Conservation (phyloP, 35 echinoderm and acorn worm genomes). For the Ophiothrix spiculata region DNA sequence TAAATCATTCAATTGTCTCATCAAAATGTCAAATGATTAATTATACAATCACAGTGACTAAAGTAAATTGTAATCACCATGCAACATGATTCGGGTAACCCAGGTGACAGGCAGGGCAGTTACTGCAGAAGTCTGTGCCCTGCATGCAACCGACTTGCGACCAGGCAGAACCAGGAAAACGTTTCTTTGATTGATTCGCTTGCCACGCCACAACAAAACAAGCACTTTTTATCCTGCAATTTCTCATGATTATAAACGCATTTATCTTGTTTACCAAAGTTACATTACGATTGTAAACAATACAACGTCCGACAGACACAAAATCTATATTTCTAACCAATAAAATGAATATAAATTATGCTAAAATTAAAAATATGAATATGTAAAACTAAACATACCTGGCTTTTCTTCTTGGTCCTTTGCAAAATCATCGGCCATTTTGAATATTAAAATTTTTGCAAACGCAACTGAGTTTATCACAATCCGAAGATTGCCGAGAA, state of each 20-base stretch:
- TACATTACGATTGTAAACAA: not conserved
- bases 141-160: not conserved
- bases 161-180: not conserved
- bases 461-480: constrained; percentile 7
- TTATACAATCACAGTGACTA: too few relatives aligned
- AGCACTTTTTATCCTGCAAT: not conserved
- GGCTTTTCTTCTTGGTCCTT: constrained; percentile 1
- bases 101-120: too few relatives aligned
- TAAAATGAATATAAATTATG: constrained; percentile 17
- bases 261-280: not conserved
- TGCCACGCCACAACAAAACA: not conserved
- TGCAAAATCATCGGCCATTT: not conserved
- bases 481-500: constrained; percentile 2
- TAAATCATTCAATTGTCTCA: too few relatives aligned
- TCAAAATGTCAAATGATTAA: too few relatives aligned
- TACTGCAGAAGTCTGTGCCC: too few relatives aligned
- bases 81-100: too few relatives aligned
- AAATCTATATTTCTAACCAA: constrained; percentile 14
- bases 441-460: constrained; percentile 17
- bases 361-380: constrained; percentile 17
- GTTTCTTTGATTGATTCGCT: too few relatives aligned
- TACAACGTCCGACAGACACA: not conserved
- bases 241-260: not conserved
- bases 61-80: too few relatives aligned
- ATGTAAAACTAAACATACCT: constrained; percentile 9